These are phyloP conservation scores for Mallotus villosus DNA, from an alignment of 2,797 vertebrate species.

Conservation along the genomic window DNA sequence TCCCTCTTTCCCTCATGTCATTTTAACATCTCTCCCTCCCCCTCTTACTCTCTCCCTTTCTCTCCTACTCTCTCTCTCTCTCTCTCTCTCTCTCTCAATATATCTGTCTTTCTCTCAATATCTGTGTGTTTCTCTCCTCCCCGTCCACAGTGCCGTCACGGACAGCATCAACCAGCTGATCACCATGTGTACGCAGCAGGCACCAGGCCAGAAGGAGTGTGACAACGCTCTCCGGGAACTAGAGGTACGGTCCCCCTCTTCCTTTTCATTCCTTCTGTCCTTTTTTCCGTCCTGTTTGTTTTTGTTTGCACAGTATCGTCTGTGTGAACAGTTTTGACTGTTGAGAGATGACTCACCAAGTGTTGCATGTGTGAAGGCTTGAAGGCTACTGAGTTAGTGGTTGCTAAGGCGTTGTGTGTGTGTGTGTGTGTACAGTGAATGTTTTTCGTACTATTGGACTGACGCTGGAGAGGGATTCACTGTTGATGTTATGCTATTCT, in stretches of 20 bases:
- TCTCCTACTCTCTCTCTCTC: constrained; percentile 11
- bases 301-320: neutral
- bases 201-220: constrained; percentile 95
- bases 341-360: neutral
- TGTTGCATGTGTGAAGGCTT: neutral
- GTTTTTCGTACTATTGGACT: neutral
- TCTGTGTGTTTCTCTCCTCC: constrained; percentile 27
- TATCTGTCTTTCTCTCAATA: constrained; percentile 24
- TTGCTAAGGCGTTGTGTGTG: constrained; percentile 4
- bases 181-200: constrained; percentile 97
- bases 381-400: neutral
- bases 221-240: constrained; percentile 93
- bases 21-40: neutral
- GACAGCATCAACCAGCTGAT: constrained; percentile 99
- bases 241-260: constrained; percentile 73
- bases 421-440: neutral
- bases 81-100: constrained; percentile 26
- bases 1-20: constrained; percentile 30
- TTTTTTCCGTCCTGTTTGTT: neutral
- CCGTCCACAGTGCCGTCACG: constrained; percentile 84
- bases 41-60: neutral
- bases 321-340: neutral
- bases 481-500: neutral
- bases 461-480: no score
- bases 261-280: neutral